phyloP scores from a whole-genome alignment of 2,888 invertebrate species.

The Nymphalis urticae region DNA sequence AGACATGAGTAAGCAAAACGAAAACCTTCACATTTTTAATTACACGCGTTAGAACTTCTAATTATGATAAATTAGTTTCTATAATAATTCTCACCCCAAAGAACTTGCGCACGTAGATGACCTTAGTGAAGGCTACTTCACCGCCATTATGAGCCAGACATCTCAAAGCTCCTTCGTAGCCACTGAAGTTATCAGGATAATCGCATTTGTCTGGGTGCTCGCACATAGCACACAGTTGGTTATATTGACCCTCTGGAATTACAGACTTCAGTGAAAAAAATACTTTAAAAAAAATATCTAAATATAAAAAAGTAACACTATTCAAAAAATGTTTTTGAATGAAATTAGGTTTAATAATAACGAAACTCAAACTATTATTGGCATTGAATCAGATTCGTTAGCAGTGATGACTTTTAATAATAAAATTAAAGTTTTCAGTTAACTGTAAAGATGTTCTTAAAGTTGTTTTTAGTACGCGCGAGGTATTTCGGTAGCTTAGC shows the following conservation, averaged over 20 bases:
- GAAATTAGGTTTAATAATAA: too few relatives aligned
- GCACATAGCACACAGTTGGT: constrained; percentile 89
- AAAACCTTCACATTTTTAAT: background rate
- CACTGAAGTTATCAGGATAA: constrained; percentile 91
- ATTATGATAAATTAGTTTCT: background rate
- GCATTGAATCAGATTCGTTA: too few relatives aligned
- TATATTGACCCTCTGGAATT: constrained; percentile 85
- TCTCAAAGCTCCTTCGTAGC: constrained; percentile 92
- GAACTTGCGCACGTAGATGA: constrained; percentile 89
- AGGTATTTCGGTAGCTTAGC: background rate
- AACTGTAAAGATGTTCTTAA: too few relatives aligned
- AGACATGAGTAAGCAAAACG: constrained; percentile 10
- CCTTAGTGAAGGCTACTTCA: constrained; percentile 93
- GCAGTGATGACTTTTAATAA: too few relatives aligned
- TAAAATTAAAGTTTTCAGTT: too few relatives aligned
- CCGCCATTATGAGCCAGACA: constrained; percentile 91
- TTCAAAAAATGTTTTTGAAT: too few relatives aligned
- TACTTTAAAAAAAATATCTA: too few relatives aligned
- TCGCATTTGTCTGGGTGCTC: constrained; percentile 88
- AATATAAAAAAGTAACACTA: too few relatives aligned
- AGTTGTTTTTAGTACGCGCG: too few relatives aligned
- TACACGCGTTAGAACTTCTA: background rate
- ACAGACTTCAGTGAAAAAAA: background rate
- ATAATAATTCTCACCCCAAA: constrained; percentile 83
- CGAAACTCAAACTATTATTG: too few relatives aligned